Conservation (phyloP, 2,113 vertebrate species). For the Rafetus swinhoei region DNA sequence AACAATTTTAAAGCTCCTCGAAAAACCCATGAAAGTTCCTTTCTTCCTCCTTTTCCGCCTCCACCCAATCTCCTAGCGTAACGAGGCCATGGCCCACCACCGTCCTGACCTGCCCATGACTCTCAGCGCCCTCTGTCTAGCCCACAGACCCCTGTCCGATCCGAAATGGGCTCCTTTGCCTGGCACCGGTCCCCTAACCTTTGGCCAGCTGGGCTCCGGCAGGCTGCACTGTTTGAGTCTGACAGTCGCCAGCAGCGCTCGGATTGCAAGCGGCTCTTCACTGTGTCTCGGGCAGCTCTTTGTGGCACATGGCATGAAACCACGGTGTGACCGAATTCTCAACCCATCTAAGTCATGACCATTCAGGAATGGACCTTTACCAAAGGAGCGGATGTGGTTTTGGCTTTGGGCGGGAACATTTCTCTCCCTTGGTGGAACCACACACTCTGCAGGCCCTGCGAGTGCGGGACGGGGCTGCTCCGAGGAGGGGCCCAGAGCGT, state of each 20-base stretch:
- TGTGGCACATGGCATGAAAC: too few relatives aligned
- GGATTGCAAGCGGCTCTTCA: too few relatives aligned
- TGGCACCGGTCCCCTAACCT: not conserved
- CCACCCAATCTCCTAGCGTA: not conserved
- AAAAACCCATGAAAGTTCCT: not conserved
- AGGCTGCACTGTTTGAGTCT: not conserved
- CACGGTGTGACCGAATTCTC: too few relatives aligned
- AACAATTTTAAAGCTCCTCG: not conserved
- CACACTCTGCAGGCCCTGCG: not conserved
- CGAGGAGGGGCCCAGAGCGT: not conserved
- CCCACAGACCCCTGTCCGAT: not conserved
- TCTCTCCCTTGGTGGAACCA: not conserved
- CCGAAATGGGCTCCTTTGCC: not conserved
- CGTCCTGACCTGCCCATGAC: not conserved
- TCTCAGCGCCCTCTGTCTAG: not conserved
- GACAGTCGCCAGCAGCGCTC: accelerated
- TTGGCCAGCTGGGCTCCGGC: accelerated
- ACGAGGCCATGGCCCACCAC: not conserved
- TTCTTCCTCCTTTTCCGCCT: not conserved
- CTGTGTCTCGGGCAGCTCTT: too few relatives aligned
- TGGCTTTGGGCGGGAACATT: not conserved
- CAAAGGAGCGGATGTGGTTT: not conserved
- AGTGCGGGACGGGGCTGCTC: not conserved
- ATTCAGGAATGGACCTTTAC: too few relatives aligned
- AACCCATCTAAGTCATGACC: too few relatives aligned